phyloP scores from a whole-genome alignment of 2,113 vertebrate genomes.

The Lycaon pictus region DNA sequence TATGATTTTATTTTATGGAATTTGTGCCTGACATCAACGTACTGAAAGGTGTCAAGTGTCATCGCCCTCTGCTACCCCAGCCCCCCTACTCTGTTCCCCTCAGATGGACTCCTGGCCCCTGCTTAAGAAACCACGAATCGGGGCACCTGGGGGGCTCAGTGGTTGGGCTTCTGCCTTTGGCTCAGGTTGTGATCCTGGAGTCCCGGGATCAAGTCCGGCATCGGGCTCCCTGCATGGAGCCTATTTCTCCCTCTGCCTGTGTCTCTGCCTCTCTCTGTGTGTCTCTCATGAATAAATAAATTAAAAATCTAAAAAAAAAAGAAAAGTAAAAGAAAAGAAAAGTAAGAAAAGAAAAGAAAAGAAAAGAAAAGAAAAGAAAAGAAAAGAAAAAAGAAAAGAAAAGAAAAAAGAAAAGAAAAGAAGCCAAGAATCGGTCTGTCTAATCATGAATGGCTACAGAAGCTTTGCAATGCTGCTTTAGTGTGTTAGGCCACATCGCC shows the following conservation, averaged over 20 bases:
- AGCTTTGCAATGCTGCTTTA: background rate
- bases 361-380: no score
- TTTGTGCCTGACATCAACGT: background rate
- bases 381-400: no score
- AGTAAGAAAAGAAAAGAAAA: background rate
- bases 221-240: background rate
- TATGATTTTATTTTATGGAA: background rate
- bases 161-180: background rate
- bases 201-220: background rate
- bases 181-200: background rate
- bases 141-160: background rate
- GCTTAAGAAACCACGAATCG: background rate
- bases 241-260: background rate
- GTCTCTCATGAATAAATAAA: background rate
- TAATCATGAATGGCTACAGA: background rate
- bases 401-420: no score
- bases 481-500: background rate
- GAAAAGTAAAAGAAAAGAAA: background rate
- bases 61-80: accelerated
- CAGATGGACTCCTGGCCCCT: background rate
- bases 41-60: background rate
- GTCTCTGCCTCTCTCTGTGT: background rate
- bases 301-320: background rate
- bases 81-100: background rate
- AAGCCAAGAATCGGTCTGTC: background rate